Percentiles rank a stretch among this genome's conserved stretches.
Evolutionary conservation across 2,888 invertebrate species (phyloP).

Genomic region (Bruchidius siliquastri): DNA sequence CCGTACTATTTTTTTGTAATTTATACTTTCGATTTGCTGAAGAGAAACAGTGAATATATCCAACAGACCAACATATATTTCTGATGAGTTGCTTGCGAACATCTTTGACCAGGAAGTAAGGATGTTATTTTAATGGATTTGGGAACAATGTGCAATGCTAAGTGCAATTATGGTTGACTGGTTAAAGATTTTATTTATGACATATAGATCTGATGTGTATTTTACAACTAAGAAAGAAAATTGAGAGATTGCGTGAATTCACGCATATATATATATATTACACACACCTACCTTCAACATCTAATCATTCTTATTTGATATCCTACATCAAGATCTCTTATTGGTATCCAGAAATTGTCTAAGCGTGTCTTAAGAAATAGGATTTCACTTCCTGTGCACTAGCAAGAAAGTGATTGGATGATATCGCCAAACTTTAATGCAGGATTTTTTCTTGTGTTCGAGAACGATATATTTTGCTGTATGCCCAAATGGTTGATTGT

Average conservation of each 20-base stretch:
- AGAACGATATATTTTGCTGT: too few species aligned
- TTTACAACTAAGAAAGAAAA: not conserved
- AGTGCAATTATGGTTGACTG: not conserved
- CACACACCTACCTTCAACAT: not conserved
- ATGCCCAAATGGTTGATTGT: too few species aligned
- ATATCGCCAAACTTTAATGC: too few species aligned
- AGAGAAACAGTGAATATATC: not conserved
- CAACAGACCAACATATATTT: not conserved
- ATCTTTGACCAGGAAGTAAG: not conserved
- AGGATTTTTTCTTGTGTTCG: too few species aligned
- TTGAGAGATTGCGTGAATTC: not conserved
- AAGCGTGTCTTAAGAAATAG: too few species aligned
- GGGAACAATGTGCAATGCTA: not conserved
- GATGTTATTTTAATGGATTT: not conserved
- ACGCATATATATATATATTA: not conserved
- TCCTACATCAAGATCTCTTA: not conserved
- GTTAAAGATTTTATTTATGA: not conserved
- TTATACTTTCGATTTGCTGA: not conserved
- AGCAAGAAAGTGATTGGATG: too few species aligned
- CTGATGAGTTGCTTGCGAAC: not conserved
- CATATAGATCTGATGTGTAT: not conserved
- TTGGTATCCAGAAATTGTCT: not conserved
- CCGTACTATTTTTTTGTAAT: not conserved
- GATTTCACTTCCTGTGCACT: too few species aligned
- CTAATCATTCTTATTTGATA: not conserved